A percentile compares a stretch with the other conserved stretches of the same genome.
Evolutionary conservation across 2,797 vertebrate genomes (phyloP).

Genomic region (Peromyscus melanophrys): DNA sequence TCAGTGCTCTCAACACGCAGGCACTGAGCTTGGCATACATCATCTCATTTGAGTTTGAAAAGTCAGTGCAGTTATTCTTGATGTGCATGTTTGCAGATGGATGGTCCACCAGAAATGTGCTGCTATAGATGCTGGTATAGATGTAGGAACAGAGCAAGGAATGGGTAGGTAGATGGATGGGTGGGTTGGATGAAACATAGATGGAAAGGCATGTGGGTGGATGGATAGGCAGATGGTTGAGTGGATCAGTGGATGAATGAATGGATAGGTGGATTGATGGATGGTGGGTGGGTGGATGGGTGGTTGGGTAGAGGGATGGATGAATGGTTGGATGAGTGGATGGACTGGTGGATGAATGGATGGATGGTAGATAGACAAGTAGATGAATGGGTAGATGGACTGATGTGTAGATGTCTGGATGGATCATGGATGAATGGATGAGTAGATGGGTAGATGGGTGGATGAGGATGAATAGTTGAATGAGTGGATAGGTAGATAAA

Average conservation of each 20-base stretch:
- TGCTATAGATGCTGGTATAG: too few relatives aligned
- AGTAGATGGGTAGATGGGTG: background rate
- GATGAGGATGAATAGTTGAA: background rate
- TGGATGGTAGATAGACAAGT: background rate
- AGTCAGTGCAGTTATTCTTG: accelerated
- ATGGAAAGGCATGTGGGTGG: background rate
- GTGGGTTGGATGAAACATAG: background rate
- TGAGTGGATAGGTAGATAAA: background rate
- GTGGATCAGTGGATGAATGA: background rate
- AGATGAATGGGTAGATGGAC: background rate
- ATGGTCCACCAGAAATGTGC: accelerated
- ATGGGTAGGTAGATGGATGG: background rate
- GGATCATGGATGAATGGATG: background rate
- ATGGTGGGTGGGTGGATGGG: too few relatives aligned
- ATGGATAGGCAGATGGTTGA: background rate
- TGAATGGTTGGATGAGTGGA: too few relatives aligned
- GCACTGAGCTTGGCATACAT: too few relatives aligned
- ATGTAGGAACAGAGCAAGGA: background rate
- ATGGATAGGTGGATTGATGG: background rate
- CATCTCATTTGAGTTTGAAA: background rate
- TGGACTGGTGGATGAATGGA: background rate
- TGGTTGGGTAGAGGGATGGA: background rate
- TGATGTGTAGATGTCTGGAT: background rate
- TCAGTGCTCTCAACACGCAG: accelerated
- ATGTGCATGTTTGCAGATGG: accelerated